Evolutionary conservation across 2,797 vertebrate species (phyloP).

Genomic region (Centroberyx gerrardi): DNA sequence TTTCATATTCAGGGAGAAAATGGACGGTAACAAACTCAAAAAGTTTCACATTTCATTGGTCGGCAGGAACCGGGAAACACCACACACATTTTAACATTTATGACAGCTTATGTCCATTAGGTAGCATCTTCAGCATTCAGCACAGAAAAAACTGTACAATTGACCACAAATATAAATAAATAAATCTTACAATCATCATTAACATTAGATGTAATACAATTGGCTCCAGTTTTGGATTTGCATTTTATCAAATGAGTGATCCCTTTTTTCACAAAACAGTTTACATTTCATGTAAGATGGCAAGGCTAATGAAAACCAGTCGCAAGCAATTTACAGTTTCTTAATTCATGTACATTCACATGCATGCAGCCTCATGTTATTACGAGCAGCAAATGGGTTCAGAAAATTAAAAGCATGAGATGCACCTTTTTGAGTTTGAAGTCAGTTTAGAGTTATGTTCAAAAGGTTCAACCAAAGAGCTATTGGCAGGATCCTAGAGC

Average conservation of each 20-base stretch:
- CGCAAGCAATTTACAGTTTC: constrained; percentile 12
- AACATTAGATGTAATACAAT: constrained; percentile 6
- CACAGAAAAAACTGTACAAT: constrained; percentile 20
- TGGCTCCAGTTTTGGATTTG: constrained; percentile 56
- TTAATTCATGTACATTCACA: constrained; percentile 42
- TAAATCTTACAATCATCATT: constrained; percentile 40
- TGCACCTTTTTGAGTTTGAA: constrained; percentile 21
- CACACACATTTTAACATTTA: constrained; percentile 18
- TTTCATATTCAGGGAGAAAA: constrained; percentile 26
- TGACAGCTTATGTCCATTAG: constrained; percentile 12
- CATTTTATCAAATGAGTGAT: constrained; percentile 28
- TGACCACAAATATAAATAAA: constrained; percentile 56
- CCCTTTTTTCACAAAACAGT: constrained; percentile 6
- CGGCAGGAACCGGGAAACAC: constrained; percentile 7
- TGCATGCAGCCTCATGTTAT: constrained; percentile 51
- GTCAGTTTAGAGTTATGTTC: constrained; percentile 23
- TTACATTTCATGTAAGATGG: constrained; percentile 37
- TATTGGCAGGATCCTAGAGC: background rate
- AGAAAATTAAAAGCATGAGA: constrained; percentile 23
- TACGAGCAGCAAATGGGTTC: constrained; percentile 23
- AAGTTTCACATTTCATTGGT: constrained; percentile 60
- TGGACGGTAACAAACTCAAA: background rate
- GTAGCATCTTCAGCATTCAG: constrained; percentile 35
- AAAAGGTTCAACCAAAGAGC: background rate
- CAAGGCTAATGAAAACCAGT: constrained; percentile 40